A percentile compares a stretch with the other conserved stretches of the same genome.
Conservation (phyloP, 2,888 invertebrate genomes). For the Ophraella communa region DNA sequence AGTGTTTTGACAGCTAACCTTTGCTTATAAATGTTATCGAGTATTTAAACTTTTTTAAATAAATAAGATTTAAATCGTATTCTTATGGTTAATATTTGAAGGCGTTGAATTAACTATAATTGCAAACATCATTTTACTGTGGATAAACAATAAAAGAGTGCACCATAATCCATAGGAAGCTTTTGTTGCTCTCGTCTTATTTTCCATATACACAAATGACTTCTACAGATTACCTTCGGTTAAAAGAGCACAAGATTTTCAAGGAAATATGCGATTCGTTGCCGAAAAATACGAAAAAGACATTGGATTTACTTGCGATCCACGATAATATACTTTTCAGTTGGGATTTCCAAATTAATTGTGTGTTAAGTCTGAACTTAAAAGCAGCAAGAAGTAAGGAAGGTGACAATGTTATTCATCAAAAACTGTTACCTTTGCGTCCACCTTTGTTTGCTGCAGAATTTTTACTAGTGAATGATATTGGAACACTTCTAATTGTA, state of each 20-base stretch:
- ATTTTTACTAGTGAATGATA: constrained; percentile 69
- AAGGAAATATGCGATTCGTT: constrained; percentile 65
- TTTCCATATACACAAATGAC: too few relatives aligned
- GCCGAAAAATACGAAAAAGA: constrained; percentile 64
- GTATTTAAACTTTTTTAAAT: too few relatives aligned
- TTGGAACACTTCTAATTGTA: constrained; percentile 71
- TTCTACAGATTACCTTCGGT: constrained; percentile 66
- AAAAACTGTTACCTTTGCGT: constrained; percentile 70
- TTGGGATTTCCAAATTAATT: constrained; percentile 71
- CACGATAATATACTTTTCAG: constrained; percentile 72
- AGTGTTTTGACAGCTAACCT: too few relatives aligned
- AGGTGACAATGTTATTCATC: constrained; percentile 64
- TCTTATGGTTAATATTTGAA: too few relatives aligned
- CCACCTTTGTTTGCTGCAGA: constrained; percentile 76
- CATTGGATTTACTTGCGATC: constrained; percentile 69
- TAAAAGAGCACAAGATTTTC: constrained; percentile 69
- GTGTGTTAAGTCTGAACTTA: constrained; percentile 69
- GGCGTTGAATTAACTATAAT: too few relatives aligned
- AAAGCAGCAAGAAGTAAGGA: constrained; percentile 58
- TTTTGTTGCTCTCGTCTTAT: too few relatives aligned
- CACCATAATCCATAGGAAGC: too few relatives aligned
- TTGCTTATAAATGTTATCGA: too few relatives aligned
- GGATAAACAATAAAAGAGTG: too few relatives aligned
- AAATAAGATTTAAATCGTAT: too few relatives aligned
- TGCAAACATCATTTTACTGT: too few relatives aligned